Evolutionary conservation across 2,888 invertebrate species (phyloP).

Genomic region (Iphiclides podalirius): DNA sequence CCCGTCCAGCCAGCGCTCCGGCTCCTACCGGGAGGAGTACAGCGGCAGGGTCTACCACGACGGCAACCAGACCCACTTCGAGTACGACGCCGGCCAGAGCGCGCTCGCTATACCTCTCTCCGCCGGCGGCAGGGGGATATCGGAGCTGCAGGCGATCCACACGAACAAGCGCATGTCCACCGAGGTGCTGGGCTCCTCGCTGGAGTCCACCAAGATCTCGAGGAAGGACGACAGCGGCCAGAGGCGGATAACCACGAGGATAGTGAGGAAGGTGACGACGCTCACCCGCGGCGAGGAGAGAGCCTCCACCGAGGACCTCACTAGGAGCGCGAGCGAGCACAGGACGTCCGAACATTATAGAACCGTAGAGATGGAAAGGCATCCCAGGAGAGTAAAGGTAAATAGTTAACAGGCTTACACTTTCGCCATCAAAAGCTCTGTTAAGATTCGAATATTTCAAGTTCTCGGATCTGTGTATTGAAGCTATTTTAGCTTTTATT

Average conservation of each 20-base stretch:
- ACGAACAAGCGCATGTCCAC: slow-evolving; percentile 91
- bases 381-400: slow-evolving; percentile 90
- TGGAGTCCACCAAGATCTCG: slow-evolving; percentile 91
- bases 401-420: no score
- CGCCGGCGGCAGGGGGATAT: slow-evolving; percentile 66
- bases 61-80: slow-evolving; percentile 75
- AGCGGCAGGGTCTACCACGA: slow-evolving; percentile 71
- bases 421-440: no score
- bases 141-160: slow-evolving; percentile 87
- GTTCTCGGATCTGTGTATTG: no score
- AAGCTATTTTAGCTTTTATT: no score
- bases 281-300: slow-evolving; percentile 92
- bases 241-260: slow-evolving; percentile 90
- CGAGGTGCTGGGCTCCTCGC: slow-evolving; percentile 90
- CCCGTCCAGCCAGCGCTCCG: slow-evolving; percentile 60
- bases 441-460: no score
- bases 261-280: slow-evolving; percentile 93
- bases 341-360: slow-evolving; percentile 79
- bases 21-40: slow-evolving; percentile 68
- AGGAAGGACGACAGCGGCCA: slow-evolving; percentile 88
- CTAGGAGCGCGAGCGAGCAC: slow-evolving; percentile 80
- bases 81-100: slow-evolving; percentile 65
- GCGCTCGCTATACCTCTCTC: slow-evolving; percentile 66
- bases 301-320: slow-evolving; percentile 84
- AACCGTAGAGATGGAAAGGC: slow-evolving; percentile 78